Evolutionary conservation across 2,113 vertebrate genomes (phyloP), one percentile per base, ranked within the genome.

Genomic region (Forbesichthys agassizii): DNA sequence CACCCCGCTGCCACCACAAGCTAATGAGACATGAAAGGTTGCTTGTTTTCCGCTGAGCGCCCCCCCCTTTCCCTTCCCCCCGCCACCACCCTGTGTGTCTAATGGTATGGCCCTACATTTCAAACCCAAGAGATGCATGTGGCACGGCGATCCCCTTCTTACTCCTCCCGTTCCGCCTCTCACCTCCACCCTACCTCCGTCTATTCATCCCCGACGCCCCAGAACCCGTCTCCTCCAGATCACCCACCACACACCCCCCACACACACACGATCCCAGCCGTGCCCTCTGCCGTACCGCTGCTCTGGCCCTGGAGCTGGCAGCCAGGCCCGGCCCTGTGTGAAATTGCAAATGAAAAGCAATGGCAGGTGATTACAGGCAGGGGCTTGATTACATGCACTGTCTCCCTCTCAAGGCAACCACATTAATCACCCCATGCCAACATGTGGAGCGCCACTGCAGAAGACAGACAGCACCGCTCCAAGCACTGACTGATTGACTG

Each of bases 301-400:
- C 49, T 13, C 58, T 33, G 65, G 11, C 54, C 11, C 60, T 71
- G 73, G 71, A 64, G 69, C 84, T 57, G 20, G 62, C 73, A 69
- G 71, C 61, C 66, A 79, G 71, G 67, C 66, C 71, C 76, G 79
- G 66, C 75, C 71, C 66, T 73, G 76, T 79, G 81, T 82, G 75
- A 88, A 87, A 86, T 67, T 86, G 73, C 70, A 91, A 84, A 88
- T 86, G 80, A 83, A 82, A 85, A 86, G 80, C 70, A 87, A 77
- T 82, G 69, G 73, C 79, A 80, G 78, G 77, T 88, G 84, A 91
- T 89, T 88, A 88, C 79, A 88, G 83, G 78, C 86, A 73, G 78
- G 71, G 81, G 75, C 84, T 86, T 89, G 84, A 89, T 88, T 88
- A 89, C 86, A 88, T 88, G 84, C 86, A 75, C 84, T 83, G 85